Evolutionary conservation across 92 coral and sea anemone genomes (phyloP), one percentile per base, ranked within the genome.

Genomic region (Siderastrea radians): DNA sequence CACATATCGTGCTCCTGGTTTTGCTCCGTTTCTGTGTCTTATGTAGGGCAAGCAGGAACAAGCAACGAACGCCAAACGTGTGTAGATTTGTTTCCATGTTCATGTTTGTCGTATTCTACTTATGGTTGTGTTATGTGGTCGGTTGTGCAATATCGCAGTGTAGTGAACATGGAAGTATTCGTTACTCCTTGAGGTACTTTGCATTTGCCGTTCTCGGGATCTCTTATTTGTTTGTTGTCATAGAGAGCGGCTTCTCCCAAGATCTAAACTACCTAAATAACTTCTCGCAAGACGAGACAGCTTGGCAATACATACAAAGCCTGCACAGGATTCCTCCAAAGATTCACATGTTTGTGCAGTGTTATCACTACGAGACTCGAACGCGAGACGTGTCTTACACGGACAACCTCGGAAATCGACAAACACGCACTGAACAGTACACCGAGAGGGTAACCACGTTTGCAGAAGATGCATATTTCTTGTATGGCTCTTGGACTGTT

Each of bases 321-420:
- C 72, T 88, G 93, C 93, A 79, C 4, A 52, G 54, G 4, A 88
- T 81, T n/a, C 87, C 86, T 44, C 96, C 96, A 0, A 88, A 69
- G 64, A 85, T 91, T 43, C n/a, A 70, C 68, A 91, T 91, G 89
- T 57, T 53, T 6, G 93, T 94, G 5, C 93, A 89, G 51, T 88
- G 96, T 50, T 94, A 65, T 60, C 96, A 91, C 86, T 76, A 49
- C 81, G 96, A 94, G 50, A 88, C 86, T 1, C 58, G 92, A 4
- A 88, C 90, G 0, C 49, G 91, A 17, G 82, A 26, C 38, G 38
- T 26, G 38, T 26, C 38, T 26, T 26, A 26, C 38, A 26, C 38
- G 38, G 38, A 26, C 38, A 26, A 0, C 38, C 0, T 0, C 38
- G 38, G 38, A 26, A 26, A 26, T 26, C 38, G 38, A 26, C 38